A percentile compares a stretch with the other conserved stretches of the same genome.
These are phyloP conservation scores for Chelon labrosus DNA, from an alignment of 2,797 vertebrate genomes.

Conservation along the genomic window DNA sequence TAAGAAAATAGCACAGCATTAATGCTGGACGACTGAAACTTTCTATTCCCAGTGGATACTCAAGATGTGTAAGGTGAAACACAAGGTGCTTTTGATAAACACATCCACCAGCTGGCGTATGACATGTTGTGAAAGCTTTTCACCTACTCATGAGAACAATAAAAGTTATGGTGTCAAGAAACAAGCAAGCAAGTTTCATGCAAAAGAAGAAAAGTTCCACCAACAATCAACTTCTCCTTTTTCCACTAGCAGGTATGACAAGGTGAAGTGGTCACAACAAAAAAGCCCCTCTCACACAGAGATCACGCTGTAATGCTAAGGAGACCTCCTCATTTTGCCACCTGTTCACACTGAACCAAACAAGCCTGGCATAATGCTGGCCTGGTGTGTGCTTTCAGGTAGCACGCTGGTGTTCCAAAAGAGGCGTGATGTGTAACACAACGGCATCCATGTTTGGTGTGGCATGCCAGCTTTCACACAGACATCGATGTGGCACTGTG, in stretches of 20 bases:
- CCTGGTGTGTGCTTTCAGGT: too few relatives aligned
- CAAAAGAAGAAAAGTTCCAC: background rate
- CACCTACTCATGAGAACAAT: slow-evolving; percentile 8
- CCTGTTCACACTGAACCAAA: too few relatives aligned
- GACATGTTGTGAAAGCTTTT: slow-evolving; percentile 20
- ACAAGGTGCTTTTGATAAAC: slow-evolving; percentile 25
- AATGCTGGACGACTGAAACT: slow-evolving; percentile 8
- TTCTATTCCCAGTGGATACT: slow-evolving; percentile 1
- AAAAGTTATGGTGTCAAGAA: background rate
- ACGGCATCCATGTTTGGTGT: too few relatives aligned
- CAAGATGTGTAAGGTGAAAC: slow-evolving; percentile 7
- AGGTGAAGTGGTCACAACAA: background rate
- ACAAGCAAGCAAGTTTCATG: background rate
- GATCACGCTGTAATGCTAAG: too few relatives aligned
- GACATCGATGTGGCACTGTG: too few relatives aligned
- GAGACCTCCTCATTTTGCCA: too few relatives aligned
- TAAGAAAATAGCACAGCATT: background rate
- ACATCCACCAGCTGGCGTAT: slow-evolving; percentile 8
- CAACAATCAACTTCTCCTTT: background rate
- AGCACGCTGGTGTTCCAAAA: too few relatives aligned
- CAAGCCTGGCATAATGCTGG: too few relatives aligned
- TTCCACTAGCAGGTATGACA: background rate
- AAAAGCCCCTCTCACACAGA: too few relatives aligned
- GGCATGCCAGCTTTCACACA: too few relatives aligned
- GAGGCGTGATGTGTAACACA: too few relatives aligned